Evolutionary conservation across 2,797 vertebrate species (phyloP), one percentile per base, ranked within the genome.

Genomic region (Chelidonichthys spinosus): DNA sequence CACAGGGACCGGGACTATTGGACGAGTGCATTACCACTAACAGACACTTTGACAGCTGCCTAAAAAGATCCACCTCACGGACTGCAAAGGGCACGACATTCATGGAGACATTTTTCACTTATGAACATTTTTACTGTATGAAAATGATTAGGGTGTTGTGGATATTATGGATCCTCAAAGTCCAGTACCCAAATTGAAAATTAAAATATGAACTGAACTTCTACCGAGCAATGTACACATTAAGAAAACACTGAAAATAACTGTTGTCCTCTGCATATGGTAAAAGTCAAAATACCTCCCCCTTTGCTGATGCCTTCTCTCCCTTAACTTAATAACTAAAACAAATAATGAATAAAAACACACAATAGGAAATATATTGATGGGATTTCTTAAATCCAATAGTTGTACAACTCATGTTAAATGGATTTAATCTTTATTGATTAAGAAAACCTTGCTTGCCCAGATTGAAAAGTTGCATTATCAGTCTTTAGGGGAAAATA

Each of bases 1-100:
- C 15, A 97, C 96, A 4, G 92, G 97, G 49, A 98, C 94, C 0
- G 94, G 94, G 17, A 95, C 93, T 40, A 93, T 96, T 81, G 89
- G 97, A 91, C 88, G 96, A 85, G 92, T 93, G 17, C 93, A 95
- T 81, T 95, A 94, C 88, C 90, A 85, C 86, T 94, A 78, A 84
- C 17, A 5, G 37, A 37, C 37, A 46, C 44, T 59, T 10, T 32
- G 54, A 70, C 54, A 55, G 55, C 4, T 18, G 35, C 42, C 52
- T 2, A 11, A 49, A 11, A 49, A 53, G 8, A 43, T 11, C 9
- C 39, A 54, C 44, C 46, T 18, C 33, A 33, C n/a, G 35, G 71
- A 79, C 78, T 74, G 53, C 46, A 52, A 10, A 72, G 6, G n/a
- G 11, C 40, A 10, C 1, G 33, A 73, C 37, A n/a, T 46, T 15